Percentiles rank a stretch among this genome's conserved stretches.
These are phyloP conservation scores for Sphaerodactylus townsendi DNA, from an alignment of 2,113 vertebrate species.

Conservation along the genomic window DNA sequence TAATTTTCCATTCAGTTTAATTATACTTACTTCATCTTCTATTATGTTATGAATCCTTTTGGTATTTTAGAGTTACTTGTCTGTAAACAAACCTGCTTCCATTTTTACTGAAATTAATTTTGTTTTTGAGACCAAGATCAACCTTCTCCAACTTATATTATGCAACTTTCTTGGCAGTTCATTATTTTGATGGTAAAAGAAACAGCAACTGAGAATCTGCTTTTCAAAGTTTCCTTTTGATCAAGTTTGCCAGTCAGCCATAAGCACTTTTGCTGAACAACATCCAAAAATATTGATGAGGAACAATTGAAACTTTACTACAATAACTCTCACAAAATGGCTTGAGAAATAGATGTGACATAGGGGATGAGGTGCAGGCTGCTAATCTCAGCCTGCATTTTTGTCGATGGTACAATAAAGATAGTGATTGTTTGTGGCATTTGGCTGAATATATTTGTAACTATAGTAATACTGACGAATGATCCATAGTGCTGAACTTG, in stretches of 20 bases:
- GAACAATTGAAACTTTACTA: constrained; percentile 1
- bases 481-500: background rate
- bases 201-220: constrained; percentile 38
- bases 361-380: background rate
- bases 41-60: background rate
- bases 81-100: constrained; percentile 40
- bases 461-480: background rate
- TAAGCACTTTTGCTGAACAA: constrained; percentile 22
- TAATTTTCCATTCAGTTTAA: background rate
- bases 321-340: background rate
- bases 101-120: constrained; percentile 49
- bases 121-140: constrained; percentile 46
- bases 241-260: constrained; percentile 1
- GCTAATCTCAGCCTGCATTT: background rate
- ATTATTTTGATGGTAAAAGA: constrained; percentile 45
- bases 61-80: constrained; percentile 30
- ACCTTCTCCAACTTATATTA: constrained; percentile 35
- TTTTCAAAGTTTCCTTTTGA: constrained; percentile 49
- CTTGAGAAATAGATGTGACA: background rate
- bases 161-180: constrained; percentile 50
- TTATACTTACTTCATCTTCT: background rate
- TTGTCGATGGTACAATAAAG: background rate
- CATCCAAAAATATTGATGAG: background rate
- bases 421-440: background rate
- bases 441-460: background rate